A percentile compares a stretch with the other conserved stretches of the same genome.
Conservation (phyloP, 2,797 vertebrate species). For the Cossypha polioptera region DNA sequence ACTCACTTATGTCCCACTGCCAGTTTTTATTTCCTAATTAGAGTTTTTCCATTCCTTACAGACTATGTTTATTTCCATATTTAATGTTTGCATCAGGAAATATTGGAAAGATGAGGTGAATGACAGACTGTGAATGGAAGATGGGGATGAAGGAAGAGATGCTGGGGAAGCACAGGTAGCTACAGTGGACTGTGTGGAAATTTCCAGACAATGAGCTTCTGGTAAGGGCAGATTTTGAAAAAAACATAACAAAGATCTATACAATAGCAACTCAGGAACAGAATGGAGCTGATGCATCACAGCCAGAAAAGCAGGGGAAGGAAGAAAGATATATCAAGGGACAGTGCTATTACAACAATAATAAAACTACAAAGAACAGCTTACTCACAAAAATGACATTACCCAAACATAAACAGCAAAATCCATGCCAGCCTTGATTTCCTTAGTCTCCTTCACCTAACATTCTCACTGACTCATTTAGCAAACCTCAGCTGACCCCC, state of each 20-base stretch:
- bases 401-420: not conserved
- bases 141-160: not conserved
- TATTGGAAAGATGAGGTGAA: not conserved
- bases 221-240: not conserved
- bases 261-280: not conserved
- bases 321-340: not conserved
- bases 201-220: not conserved
- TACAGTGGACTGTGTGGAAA: not conserved
- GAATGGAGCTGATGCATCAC: not conserved
- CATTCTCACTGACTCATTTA: not conserved
- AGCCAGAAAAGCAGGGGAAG: not conserved
- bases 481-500: not conserved
- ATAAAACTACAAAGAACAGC: not conserved
- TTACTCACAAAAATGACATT: not conserved
- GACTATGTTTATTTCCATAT: not conserved
- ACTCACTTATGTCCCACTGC: not conserved
- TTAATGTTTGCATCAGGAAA: not conserved
- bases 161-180: not conserved
- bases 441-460: not conserved
- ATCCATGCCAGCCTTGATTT: not conserved
- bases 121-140: not conserved
- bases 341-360: not conserved
- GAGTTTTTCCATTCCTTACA: not conserved
- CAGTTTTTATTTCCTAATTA: not conserved
- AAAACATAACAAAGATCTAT: not conserved